Percentiles rank a stretch among this genome's conserved stretches.
Conservation (phyloP, 2,888 invertebrate species). For the Thyatira batis region DNA sequence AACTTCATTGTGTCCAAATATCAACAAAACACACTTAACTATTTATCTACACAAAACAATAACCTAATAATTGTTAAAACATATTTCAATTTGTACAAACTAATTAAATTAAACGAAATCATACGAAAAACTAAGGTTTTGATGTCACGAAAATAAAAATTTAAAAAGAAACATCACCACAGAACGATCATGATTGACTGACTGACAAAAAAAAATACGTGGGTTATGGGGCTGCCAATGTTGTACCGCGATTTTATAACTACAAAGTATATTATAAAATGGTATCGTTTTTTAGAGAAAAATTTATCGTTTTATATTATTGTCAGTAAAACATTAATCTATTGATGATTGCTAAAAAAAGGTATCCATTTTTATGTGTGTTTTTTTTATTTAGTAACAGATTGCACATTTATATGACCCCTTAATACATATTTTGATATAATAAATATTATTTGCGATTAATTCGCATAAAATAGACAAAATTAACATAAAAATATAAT, state of each 20-base stretch:
- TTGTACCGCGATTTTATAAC: neutral
- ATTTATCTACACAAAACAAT: constrained; percentile 40
- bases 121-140: constrained; percentile 47
- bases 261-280: no score
- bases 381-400: no score
- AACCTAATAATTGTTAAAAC: constrained; percentile 40
- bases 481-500: no score
- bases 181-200: constrained; percentile 45
- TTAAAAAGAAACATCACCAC: constrained; percentile 46
- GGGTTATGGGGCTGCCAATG: neutral
- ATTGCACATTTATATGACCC: no score
- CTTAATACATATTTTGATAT: no score
- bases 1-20: constrained; percentile 74
- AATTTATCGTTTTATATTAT: no score
- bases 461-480: no score
- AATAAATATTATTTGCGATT: no score
- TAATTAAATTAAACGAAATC: constrained; percentile 47
- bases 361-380: no score
- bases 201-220: constrained; percentile 11
- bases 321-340: no score
- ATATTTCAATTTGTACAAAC: constrained; percentile 37
- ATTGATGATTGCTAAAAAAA: no score
- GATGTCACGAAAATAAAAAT: constrained; percentile 56
- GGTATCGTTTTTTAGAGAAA: no score
- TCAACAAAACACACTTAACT: constrained; percentile 56